Percentiles rank a stretch among this genome's conserved stretches.
phyloP scores from a whole-genome alignment of 2,797 vertebrate species.

The Pseudocheirus occidentalis region DNA sequence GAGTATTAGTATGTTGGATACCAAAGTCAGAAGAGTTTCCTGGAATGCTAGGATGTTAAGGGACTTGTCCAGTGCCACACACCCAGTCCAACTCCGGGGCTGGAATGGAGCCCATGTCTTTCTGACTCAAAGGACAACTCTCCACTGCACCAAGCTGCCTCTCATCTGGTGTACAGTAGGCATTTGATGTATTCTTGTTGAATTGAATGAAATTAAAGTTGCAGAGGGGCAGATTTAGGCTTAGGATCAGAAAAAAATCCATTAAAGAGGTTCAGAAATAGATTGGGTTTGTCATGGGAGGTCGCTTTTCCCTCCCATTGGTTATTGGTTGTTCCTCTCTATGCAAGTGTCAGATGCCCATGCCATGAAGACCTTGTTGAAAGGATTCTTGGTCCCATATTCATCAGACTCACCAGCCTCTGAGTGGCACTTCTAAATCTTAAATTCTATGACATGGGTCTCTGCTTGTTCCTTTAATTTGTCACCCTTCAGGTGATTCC shows the following conservation, averaged over 20 bases:
- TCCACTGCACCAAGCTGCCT: neutral
- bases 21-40: neutral
- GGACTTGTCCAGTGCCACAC: neutral
- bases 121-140: neutral
- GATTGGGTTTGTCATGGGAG: neutral
- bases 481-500: slow-evolving; percentile 40
- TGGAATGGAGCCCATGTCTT: neutral
- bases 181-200: neutral
- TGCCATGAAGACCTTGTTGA: neutral
- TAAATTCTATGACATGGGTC: neutral
- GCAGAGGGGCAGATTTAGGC: neutral
- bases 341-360: neutral
- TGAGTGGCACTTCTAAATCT: neutral
- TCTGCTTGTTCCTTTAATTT: neutral
- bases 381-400: neutral
- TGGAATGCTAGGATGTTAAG: neutral
- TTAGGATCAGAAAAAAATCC: neutral
- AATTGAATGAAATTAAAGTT: neutral
- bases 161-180: neutral
- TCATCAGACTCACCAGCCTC: neutral
- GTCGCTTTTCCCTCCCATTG: neutral
- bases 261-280: neutral
- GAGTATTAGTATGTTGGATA: neutral
- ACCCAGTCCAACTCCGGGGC: neutral
- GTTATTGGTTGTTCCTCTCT: neutral